Conservation (phyloP, 1,140 invertebrate genomes). For the Scaptomyza graminum region DNA sequence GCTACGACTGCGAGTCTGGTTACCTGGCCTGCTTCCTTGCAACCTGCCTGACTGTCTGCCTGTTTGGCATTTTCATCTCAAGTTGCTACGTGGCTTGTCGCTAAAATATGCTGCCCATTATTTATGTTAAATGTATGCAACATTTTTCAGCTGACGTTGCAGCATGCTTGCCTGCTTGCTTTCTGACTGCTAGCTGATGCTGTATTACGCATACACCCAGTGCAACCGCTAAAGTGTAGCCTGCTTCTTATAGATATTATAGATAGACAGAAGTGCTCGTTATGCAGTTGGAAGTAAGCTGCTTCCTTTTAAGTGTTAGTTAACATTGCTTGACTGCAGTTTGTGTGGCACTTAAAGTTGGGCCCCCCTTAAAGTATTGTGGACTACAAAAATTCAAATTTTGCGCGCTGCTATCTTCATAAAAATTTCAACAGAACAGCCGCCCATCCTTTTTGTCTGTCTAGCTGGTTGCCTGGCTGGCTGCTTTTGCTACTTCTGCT, state of each 20-base stretch:
- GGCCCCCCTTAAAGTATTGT: conserved; percentile 18
- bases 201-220: conserved; percentile 41
- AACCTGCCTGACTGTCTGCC: conserved; percentile 8
- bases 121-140: conserved; percentile 65
- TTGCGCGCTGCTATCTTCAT: conserved; percentile 44
- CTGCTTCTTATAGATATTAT: conserved; percentile 27
- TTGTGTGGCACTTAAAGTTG: conserved; percentile 43
- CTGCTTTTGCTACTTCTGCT: conserved; percentile 46
- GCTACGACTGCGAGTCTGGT: conserved; percentile 14
- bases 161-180: conserved; percentile 4
- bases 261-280: conserved; percentile 17
- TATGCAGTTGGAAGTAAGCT: conserved; percentile 22
- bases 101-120: conserved; percentile 53
- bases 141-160: conserved; percentile 28
- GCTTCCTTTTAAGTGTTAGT: conserved; percentile 26
- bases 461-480: conserved; percentile 5
- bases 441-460: conserved; percentile 26
- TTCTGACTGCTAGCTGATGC: neutral
- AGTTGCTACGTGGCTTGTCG: conserved; percentile 10
- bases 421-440: conserved; percentile 71
- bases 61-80: conserved; percentile 18
- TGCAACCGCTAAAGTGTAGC: conserved; percentile 22
- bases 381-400: conserved; percentile 39
- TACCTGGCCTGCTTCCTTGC: conserved; percentile 3
- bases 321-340: conserved; percentile 36